Evolutionary conservation across 2,113 vertebrate species (phyloP).

Genomic region (Muntiacus muntjak): DNA sequence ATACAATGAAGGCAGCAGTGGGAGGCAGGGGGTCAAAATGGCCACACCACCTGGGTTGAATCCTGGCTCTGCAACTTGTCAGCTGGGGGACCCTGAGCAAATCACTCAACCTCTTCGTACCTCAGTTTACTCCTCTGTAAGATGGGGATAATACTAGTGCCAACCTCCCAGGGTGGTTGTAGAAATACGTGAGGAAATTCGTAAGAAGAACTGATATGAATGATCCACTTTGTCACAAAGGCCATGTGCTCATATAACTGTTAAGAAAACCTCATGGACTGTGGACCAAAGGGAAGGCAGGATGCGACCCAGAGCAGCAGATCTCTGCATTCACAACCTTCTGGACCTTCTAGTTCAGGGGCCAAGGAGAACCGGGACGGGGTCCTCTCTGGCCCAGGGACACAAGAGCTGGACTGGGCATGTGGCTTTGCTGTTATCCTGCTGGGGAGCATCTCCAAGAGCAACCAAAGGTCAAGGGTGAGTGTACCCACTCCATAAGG

Average conservation of each 20-base stretch:
- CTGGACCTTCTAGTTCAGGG: not conserved
- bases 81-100: not conserved
- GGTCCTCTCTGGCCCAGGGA: not conserved
- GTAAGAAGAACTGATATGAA: not conserved
- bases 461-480: not conserved
- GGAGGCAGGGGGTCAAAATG: not conserved
- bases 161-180: not conserved
- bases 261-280: not conserved
- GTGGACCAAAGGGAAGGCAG: not conserved
- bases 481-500: not conserved
- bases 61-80: not conserved
- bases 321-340: not conserved
- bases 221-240: not conserved
- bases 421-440: not conserved
- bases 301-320: not conserved
- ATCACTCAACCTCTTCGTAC: not conserved
- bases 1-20: not conserved
- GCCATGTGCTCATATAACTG: fast-evolving
- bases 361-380: fast-evolving
- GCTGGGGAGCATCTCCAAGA: not conserved
- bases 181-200: not conserved
- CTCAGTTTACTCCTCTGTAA: not conserved
- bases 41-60: not conserved
- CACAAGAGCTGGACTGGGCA: not conserved
- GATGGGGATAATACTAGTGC: not conserved